Evolutionary conservation across 2,113 vertebrate species (phyloP).

Genomic region (Rhinolophus sinicus): DNA sequence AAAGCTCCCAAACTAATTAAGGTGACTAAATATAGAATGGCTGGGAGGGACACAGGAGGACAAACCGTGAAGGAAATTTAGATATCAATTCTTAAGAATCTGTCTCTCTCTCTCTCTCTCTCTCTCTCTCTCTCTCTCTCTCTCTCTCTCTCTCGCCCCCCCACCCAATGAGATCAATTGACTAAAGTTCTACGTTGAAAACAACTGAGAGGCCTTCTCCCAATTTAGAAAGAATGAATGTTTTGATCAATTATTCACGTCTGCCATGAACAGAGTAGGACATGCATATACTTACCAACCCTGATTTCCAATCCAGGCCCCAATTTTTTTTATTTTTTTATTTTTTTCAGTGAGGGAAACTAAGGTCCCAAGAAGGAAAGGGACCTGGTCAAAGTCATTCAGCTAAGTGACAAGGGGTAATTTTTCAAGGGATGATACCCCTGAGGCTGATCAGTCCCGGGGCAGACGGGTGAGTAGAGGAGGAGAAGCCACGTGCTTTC

Average conservation of each 20-base stretch:
- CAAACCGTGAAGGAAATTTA: background rate
- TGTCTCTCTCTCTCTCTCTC: no score
- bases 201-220: background rate
- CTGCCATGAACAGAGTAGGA: background rate
- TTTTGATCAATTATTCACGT: background rate
- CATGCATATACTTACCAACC: background rate
- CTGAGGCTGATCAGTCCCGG: background rate
- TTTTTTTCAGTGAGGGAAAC: background rate
- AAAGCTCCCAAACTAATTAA: background rate
- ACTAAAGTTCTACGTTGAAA: background rate
- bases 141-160: background rate
- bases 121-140: no score
- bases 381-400: background rate
- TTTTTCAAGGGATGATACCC: background rate
- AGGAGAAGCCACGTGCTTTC: background rate
- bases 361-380: background rate
- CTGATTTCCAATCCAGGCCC: background rate
- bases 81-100: background rate
- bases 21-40: background rate
- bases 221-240: background rate
- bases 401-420: background rate
- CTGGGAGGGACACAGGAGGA: background rate
- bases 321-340: background rate
- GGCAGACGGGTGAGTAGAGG: background rate
- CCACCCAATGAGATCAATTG: background rate